Percentiles rank a stretch among this genome's conserved stretches.
Evolutionary conservation across 1,140 invertebrate genomes (phyloP).

Genomic region (Campoletis sonorensis): DNA sequence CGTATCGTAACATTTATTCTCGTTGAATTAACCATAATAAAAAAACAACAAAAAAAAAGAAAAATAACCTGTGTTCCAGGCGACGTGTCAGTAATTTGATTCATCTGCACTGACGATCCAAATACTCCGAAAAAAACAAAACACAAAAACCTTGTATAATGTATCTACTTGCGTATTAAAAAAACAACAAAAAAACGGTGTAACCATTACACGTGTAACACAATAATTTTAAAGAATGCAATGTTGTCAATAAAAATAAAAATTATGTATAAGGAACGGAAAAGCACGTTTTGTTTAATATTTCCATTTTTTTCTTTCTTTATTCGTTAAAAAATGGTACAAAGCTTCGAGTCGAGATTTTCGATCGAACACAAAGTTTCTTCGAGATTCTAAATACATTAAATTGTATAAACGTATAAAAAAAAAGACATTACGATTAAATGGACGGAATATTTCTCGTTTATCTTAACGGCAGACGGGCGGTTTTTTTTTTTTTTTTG

Average conservation of each 20-base stretch:
- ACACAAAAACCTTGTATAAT: constrained; percentile 59
- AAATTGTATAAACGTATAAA: constrained; percentile 39
- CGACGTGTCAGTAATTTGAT: background rate
- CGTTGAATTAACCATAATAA: background rate
- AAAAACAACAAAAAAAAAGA: background rate
- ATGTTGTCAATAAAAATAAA: constrained; percentile 72
- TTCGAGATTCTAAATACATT: background rate
- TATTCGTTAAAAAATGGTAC: constrained; percentile 44
- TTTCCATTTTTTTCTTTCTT: constrained; percentile 43
- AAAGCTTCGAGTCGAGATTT: background rate
- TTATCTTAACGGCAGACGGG: constrained; percentile 21
- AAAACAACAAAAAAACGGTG: constrained; percentile 53
- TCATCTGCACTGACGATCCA: background rate
- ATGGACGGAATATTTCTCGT: constrained; percentile 12
- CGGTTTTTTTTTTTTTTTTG: background rate
- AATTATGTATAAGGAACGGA: constrained; percentile 49
- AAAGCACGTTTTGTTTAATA: background rate
- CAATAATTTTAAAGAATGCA: constrained; percentile 61
- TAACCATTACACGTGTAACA: constrained; percentile 70
- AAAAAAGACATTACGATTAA: background rate
- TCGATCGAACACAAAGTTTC: background rate
- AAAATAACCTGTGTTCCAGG: constrained; percentile 3
- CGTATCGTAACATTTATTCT: background rate
- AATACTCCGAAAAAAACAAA: constrained; percentile 36
- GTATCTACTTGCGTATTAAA: constrained; percentile 65